Base-by-base conservation (phyloP, 2,113 vertebrate species). In the Salminus brasiliensis region DNA sequence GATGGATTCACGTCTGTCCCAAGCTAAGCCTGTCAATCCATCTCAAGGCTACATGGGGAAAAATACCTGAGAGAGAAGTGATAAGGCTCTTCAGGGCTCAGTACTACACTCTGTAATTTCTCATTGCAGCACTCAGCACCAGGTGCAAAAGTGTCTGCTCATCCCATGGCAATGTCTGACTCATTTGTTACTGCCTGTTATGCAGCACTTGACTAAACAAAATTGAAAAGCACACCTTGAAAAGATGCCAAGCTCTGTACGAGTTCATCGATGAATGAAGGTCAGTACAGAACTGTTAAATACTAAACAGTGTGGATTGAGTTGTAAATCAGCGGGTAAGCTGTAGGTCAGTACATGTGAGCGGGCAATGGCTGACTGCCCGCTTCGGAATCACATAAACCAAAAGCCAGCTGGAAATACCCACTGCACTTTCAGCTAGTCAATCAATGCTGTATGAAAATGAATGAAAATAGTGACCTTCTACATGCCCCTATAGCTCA, bases 1-100 rank as follows among this genome's bases (percentile, higher is more conserved):
- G 21, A 73, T 66, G 53, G 36, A 77, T 45, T 72, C 30, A 53
- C n/a, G 43, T 29, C 21, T 55, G 6, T 81, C 16, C 43, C 76
- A 34, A 34, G 39, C 30, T 62, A 29, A 65, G 25, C 57, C 36
- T 27, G 59, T 8, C 30, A 18, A 69, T 78, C 43, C 25, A 39
- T 62, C 65, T 74, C 41, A 34, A 45, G 15, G 53, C 75, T 73
- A 11, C 3, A 60, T 47, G 45, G 13, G 13, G 25, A 55, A 45
- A 77, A 39, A 29, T 9, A 5, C 29, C 36, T 68, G 23, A 60
- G 39, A 59, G 53, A 55, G 34, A 12, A 73, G 71, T 47, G 62
- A 78, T 68, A 67, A 60, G 52, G 32, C 41, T 41, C 23, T n/a
- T 23, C 5, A 4, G 67, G 32, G 47, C 45, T 57, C 52, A 2